Evolutionary conservation across 92 coral and sea anemone species (phyloP).

Genomic region (Isaurus tuberculatus): DNA sequence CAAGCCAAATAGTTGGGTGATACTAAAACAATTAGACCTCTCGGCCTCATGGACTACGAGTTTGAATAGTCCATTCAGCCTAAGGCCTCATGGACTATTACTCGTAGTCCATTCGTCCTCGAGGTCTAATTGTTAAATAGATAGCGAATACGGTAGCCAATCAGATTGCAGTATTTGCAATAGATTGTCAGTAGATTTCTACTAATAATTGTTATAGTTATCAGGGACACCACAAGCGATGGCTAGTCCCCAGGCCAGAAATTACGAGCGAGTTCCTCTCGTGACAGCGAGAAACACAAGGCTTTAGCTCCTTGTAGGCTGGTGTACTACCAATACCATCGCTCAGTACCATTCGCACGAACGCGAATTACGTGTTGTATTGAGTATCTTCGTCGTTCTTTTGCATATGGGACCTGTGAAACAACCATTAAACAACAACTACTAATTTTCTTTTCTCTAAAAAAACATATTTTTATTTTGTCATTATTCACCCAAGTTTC

Average conservation of each 20-base stretch:
- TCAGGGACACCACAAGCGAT: conserved; percentile 95
- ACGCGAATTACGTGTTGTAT: neutral
- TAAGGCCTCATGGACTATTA: no score
- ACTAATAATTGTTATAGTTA: no score
- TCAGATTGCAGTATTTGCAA: no score
- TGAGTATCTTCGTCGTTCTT: neutral
- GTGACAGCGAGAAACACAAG: conserved; percentile 81
- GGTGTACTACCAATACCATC: conserved; percentile 58
- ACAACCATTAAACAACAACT: no score
- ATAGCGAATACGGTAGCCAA: no score
- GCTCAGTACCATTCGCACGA: conserved; percentile 74
- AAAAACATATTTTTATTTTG: neutral
- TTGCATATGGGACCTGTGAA: conserved; percentile 37
- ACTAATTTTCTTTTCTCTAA: neutral
- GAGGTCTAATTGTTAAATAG: no score
- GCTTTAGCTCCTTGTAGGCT: conserved; percentile 89
- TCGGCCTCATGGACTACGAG: no score
- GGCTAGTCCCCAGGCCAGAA: conserved; percentile 86
- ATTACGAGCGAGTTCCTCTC: conserved; percentile 82
- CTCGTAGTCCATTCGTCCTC: no score
- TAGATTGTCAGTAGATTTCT: no score
- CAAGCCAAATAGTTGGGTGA: no score
- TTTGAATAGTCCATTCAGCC: no score
- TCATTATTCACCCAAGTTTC: neutral
- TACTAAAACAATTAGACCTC: no score